Percentiles rank a stretch among this genome's conserved stretches.
Conservation (phyloP, 2,888 invertebrate species). For the Zelleria hepariella region DNA sequence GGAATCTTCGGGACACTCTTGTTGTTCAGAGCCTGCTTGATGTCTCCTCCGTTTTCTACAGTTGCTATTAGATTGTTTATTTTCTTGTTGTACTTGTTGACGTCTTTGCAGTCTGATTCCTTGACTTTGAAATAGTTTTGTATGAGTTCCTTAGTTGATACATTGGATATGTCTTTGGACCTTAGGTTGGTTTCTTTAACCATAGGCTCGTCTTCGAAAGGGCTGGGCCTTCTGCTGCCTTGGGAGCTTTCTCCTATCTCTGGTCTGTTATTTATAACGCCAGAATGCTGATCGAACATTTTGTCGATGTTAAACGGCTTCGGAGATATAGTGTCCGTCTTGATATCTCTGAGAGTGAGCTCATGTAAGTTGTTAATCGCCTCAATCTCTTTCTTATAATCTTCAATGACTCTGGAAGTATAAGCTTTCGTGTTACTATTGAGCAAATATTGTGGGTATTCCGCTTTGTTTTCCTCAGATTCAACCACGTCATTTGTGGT, state of each 20-base stretch:
- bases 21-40: constrained; percentile 51
- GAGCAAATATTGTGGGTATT: constrained; percentile 57
- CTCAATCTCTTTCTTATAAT: constrained; percentile 64
- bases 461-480: constrained; percentile 28
- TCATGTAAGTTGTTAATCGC: constrained; percentile 63
- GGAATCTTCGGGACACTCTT: constrained; percentile 24
- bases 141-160: constrained; percentile 59
- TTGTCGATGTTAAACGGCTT: constrained; percentile 57
- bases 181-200: constrained; percentile 28
- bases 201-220: constrained; percentile 1
- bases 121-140: constrained; percentile 63
- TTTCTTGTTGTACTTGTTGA: constrained; percentile 42
- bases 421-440: constrained; percentile 63
- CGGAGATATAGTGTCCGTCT: constrained; percentile 55
- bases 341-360: constrained; percentile 62
- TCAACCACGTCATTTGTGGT: constrained; percentile 15
- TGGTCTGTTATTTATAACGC: constrained; percentile 27
- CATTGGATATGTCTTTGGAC: constrained; percentile 44
- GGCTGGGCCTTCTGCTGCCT: constrained; percentile 18
- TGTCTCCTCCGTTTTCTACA: constrained; percentile 17
- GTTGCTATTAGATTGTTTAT: constrained; percentile 27
- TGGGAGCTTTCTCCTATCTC: constrained; percentile 23
- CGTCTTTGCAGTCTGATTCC: constrained; percentile 36
- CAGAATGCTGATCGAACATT: constrained; percentile 50
- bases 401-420: constrained; percentile 66